Conservation (phyloP, 2,113 vertebrate genomes). For the Stegostoma tigrinum region DNA sequence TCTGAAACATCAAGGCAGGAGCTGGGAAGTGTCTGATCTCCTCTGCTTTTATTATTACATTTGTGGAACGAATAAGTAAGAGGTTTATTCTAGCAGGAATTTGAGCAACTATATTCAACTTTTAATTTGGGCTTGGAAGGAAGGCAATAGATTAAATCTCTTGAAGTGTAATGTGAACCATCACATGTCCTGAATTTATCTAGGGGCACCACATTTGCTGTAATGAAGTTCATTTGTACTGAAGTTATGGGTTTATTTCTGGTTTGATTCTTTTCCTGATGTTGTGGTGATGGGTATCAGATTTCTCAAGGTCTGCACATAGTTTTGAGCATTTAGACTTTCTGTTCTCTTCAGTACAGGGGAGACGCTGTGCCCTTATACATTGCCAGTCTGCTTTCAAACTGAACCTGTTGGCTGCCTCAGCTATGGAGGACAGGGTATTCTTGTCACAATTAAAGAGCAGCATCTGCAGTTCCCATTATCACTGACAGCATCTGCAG, state of each 20-base stretch:
- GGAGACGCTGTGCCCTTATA: not conserved
- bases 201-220: not conserved
- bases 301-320: no score
- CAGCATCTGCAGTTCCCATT: no score
- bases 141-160: not conserved
- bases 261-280: not conserved
- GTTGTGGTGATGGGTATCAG: not conserved
- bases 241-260: not conserved
- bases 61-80: not conserved
- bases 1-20: not conserved
- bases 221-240: not conserved
- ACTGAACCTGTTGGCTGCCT: not conserved
- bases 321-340: not conserved
- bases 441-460: no score
- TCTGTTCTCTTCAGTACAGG: not conserved
- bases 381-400: not conserved
- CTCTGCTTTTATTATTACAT: no score
- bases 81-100: not conserved
- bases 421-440: not conserved
- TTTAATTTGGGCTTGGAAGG: not conserved
- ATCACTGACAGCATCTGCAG: no score
- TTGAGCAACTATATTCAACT: not conserved
- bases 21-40: not conserved
- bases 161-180: not conserved
- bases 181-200: not conserved